Percentiles rank a stretch among this genome's conserved stretches.
Evolutionary conservation across 2,888 invertebrate species (phyloP).

Genomic region (Drosophila testacea): DNA sequence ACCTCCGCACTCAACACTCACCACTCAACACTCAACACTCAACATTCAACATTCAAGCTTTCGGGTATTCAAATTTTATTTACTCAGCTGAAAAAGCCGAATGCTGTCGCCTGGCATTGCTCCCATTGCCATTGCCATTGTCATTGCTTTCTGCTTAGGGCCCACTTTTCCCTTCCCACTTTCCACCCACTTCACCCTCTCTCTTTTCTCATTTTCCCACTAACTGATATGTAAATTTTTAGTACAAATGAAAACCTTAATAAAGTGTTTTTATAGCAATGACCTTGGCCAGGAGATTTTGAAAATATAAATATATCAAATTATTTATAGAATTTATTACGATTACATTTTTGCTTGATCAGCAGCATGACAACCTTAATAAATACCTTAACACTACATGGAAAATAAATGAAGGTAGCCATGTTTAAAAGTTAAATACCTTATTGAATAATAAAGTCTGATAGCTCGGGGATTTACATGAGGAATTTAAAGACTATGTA

Average conservation of each 20-base stretch:
- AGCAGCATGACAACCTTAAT: conserved; percentile 5
- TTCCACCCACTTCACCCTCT: not conserved
- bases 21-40: conserved; percentile 5
- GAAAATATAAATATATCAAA: conserved; percentile 7
- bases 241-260: conserved; percentile 13
- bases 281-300: conserved; percentile 11
- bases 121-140: conserved; percentile 17
- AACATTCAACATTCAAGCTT: conserved; percentile 21
- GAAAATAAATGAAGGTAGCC: not conserved
- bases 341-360: not conserved
- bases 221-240: conserved; percentile 9
- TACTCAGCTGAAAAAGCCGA: conserved; percentile 38
- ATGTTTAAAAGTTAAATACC: not conserved
- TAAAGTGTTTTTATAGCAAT: conserved; percentile 20
- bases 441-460: not conserved
- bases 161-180: not conserved
- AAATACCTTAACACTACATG: conserved; percentile 4
- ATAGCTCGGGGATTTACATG: conserved; percentile 1
- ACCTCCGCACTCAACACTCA: conserved; percentile 27
- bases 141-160: conserved; percentile 22
- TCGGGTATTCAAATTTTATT: conserved; percentile 48
- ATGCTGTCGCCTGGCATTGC: conserved; percentile 25
- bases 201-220: not conserved
- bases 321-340: conserved; percentile 4
- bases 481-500: not conserved